Evolutionary conservation across 2,797 vertebrate species (phyloP), one percentile per base, ranked within the genome.

Genomic region (Chlorospingus semifuscus): DNA sequence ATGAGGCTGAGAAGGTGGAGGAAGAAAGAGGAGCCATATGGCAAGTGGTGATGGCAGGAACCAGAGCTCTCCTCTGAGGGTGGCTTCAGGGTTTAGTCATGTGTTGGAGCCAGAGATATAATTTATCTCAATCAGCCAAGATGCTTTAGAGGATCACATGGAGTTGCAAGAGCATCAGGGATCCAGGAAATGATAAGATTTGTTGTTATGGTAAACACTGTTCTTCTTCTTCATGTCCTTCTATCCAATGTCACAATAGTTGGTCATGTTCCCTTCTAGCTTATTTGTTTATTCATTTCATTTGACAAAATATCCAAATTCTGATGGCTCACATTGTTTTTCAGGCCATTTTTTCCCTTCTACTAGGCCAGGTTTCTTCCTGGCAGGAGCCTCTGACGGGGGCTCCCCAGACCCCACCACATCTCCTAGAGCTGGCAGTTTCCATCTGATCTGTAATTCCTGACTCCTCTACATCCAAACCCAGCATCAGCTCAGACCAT

Each of bases 31-130:
- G 80, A 94, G 80, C 55, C 94, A 91, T 78, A 93, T 91, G 95
- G 93, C 91, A 93, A 81, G 76, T 69, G 79, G 49, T 91, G 93
- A 88, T 36, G 81, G 94, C 72, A 81, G 91, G 93, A 94, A 72
- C 50, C 76, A 91, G 79, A 76, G 66, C 69, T 90, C 63, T 80
- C 64, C 61, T 86, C 83, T 46, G 79, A 85, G 65, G 56, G 75
- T 89, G 89, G 84, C 71, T 92, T 82, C 60, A 44, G 60, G 68
- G 66, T 86, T 94, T 89, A 96, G 72, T 91, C 79, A 88, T 36
- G 18, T 39, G 3, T 3, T 34, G 49, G 57, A 83, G 65, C 66
- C 53, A 53, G 52, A 79, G 84, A 83, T 47, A 20, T 15, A 16
- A 81, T 71, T 87, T 71, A 64, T 83, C 68, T 91, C 79, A 70